Evolutionary conservation across 2,888 invertebrate genomes (phyloP).

Genomic region (Cantharis rustica): DNA sequence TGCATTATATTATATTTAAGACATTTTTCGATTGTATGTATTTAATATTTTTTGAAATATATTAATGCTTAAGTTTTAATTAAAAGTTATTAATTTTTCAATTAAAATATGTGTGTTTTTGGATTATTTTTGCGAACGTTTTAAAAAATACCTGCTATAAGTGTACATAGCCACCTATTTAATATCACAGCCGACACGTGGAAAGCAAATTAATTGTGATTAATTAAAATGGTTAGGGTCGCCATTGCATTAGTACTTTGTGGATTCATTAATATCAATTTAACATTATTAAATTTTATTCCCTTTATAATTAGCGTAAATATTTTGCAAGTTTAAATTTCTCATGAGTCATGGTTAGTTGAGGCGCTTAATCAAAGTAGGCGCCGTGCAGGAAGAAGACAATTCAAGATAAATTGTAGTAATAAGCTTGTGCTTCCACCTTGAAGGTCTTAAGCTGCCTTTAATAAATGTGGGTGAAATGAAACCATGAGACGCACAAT

Average conservation of each 20-base stretch:
- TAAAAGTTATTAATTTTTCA: not conserved
- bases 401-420: slow-evolving; percentile 34
- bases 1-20: not conserved
- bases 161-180: not conserved
- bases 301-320: slow-evolving; percentile 29
- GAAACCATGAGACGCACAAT: slow-evolving; percentile 6
- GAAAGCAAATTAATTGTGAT: slow-evolving; percentile 26
- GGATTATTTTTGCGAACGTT: not conserved
- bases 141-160: slow-evolving; percentile 16
- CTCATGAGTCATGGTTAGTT: slow-evolving; percentile 20
- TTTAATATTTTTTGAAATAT: not conserved
- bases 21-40: not conserved
- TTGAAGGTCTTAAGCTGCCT: slow-evolving; percentile 28
- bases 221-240: slow-evolving; percentile 33
- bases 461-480: slow-evolving; percentile 15
- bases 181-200: slow-evolving; percentile 16
- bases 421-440: slow-evolving; percentile 35
- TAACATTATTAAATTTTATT: slow-evolving; percentile 31
- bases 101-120: not conserved
- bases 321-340: slow-evolving; percentile 27
- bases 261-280: slow-evolving; percentile 32
- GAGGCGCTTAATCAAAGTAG: slow-evolving; percentile 33
- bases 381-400: slow-evolving; percentile 36
- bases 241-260: slow-evolving; percentile 28
- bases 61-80: not conserved